Evolutionary conservation across 2,797 vertebrate species (phyloP).

Genomic region (Antennarius maculatus): DNA sequence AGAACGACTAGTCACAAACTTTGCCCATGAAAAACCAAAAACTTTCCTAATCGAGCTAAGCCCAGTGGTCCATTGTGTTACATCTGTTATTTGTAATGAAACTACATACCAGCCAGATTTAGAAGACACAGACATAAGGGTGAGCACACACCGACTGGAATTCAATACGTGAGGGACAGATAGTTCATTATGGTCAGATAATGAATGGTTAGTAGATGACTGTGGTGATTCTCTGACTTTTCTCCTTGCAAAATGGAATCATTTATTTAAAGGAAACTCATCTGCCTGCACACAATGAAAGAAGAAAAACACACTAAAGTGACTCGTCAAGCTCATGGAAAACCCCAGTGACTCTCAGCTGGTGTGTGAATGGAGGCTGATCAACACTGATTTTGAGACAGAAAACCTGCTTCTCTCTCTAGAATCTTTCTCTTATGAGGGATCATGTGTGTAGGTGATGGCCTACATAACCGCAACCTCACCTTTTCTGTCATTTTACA

Average conservation of each 20-base stretch:
- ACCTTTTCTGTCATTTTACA: slow-evolving; percentile 77
- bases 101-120: slow-evolving; percentile 85
- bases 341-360: slow-evolving; percentile 23
- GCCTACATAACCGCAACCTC: slow-evolving; percentile 73
- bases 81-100: slow-evolving; percentile 89
- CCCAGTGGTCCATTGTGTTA: slow-evolving; percentile 85
- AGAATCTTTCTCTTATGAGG: slow-evolving; percentile 43
- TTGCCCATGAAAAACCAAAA: too few species aligned
- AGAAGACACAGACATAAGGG: slow-evolving; percentile 89
- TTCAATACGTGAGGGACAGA: slow-evolving; percentile 42
- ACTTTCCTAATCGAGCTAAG: too few species aligned
- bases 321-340: slow-evolving; percentile 27
- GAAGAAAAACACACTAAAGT: slow-evolving; percentile 35
- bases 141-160: slow-evolving; percentile 61
- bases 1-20: too few species aligned
- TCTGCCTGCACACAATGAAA: slow-evolving; percentile 35
- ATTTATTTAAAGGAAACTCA: slow-evolving; percentile 47
- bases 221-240: background rate
- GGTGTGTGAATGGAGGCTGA: slow-evolving; percentile 10
- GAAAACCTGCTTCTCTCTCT: slow-evolving; percentile 24
- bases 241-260: slow-evolving; percentile 51
- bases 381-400: slow-evolving; percentile 18
- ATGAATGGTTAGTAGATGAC: background rate
- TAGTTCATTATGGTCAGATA: slow-evolving; percentile 37
- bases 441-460: slow-evolving; percentile 51